Percentiles rank a stretch among this genome's conserved stretches.
These are phyloP conservation scores for Catharus fuscescens DNA, from an alignment of 2,113 vertebrate genomes.

Conservation along the genomic window DNA sequence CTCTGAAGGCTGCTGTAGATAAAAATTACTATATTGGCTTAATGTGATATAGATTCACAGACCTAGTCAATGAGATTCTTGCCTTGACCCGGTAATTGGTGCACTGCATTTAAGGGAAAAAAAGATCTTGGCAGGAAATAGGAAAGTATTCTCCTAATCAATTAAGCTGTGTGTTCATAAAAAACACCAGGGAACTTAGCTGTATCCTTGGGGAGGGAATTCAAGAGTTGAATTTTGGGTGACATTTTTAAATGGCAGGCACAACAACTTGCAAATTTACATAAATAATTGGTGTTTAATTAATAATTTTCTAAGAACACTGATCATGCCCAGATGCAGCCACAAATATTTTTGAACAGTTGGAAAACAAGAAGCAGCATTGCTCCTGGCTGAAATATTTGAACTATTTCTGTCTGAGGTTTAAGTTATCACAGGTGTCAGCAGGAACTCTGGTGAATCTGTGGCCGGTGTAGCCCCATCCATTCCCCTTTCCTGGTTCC, in stretches of 20 bases:
- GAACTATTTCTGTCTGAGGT: not conserved
- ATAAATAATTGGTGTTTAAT: not conserved
- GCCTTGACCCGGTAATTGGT: not conserved
- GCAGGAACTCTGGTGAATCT: not conserved
- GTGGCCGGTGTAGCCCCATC: not conserved
- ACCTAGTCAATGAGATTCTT: not conserved
- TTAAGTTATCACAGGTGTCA: not conserved
- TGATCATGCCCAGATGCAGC: not conserved
- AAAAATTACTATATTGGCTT: not conserved
- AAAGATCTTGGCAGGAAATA: not conserved
- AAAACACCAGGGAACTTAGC: not conserved
- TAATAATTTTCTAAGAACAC: not conserved
- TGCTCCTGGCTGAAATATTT: not conserved
- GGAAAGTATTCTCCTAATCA: not conserved
- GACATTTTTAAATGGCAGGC: not conserved
- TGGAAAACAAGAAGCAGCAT: not conserved
- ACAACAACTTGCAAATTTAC: not conserved
- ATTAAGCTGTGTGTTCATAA: not conserved
- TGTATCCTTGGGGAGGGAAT: not conserved
- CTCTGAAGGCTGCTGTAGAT: not conserved
- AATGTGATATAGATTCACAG: not conserved
- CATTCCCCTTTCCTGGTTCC: not conserved
- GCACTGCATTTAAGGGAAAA: not conserved
- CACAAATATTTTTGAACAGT: not conserved
- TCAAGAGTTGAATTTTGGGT: slow-evolving; percentile 13